These are phyloP conservation scores for Drosophila insularis DNA, from an alignment of 1,140 invertebrate species.

Conservation along the genomic window DNA sequence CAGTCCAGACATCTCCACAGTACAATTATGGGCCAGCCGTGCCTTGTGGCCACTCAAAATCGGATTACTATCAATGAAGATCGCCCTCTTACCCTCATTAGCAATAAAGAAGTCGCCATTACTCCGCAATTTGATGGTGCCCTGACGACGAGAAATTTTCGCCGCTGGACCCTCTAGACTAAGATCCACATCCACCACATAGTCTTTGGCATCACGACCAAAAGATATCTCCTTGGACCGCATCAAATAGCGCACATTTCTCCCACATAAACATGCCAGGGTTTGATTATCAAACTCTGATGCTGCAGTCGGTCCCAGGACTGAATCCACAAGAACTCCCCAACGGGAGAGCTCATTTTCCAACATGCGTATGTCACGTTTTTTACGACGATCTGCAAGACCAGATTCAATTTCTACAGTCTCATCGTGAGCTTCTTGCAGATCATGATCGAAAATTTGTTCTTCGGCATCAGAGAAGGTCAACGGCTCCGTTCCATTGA, in stretches of 20 bases:
- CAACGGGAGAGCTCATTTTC: conserved; percentile 95
- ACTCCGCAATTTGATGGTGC: conserved; percentile 93
- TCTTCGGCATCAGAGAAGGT: conserved; percentile 97
- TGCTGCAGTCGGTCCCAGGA: conserved; percentile 90
- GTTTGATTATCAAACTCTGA: conserved; percentile 96
- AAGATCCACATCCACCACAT: conserved; percentile 97
- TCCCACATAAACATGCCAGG: conserved; percentile 94
- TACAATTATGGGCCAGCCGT: conserved; percentile 95
- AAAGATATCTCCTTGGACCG: conserved; percentile 97
- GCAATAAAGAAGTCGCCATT: conserved; percentile 97
- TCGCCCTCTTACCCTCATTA: conserved; percentile 96
- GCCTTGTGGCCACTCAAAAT: conserved; percentile 94
- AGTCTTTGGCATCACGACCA: conserved; percentile 94
- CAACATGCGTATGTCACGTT: conserved; percentile 93
- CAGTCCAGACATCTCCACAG: conserved; percentile 96
- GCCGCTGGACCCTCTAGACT: conserved; percentile 94
- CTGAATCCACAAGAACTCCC: conserved; percentile 96
- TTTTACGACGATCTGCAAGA: conserved; percentile 86
- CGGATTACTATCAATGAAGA: conserved; percentile 96
- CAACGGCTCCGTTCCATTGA: conserved; percentile 85
- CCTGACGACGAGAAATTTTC: conserved; percentile 93
- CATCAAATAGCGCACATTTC: conserved; percentile 97
- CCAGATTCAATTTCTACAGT: conserved; percentile 87
- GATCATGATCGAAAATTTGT: conserved; percentile 91
- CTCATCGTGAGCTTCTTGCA: conserved; percentile 91